Conservation (phyloP, 2,888 invertebrate genomes). For the Orthonevra nobilis region DNA sequence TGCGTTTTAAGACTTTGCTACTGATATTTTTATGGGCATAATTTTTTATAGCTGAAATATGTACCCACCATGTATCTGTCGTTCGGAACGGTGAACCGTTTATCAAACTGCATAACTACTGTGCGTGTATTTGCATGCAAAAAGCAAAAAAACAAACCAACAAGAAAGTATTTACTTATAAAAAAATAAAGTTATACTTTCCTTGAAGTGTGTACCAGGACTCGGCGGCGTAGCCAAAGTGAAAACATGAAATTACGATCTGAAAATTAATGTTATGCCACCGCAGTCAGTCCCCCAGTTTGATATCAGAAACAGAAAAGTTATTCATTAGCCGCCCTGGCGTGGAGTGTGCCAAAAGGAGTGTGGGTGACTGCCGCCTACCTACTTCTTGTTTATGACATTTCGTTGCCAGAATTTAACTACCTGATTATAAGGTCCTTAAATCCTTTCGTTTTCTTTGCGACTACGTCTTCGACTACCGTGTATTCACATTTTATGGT, state of each 20-base stretch:
- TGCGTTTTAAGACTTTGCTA: too few relatives aligned
- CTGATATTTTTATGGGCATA: slow-evolving; percentile 36
- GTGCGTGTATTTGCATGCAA: slow-evolving; percentile 58
- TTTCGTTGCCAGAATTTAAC: slow-evolving; percentile 67
- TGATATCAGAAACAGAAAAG: slow-evolving; percentile 39
- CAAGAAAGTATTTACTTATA: too few relatives aligned
- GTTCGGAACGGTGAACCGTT: slow-evolving; percentile 14
- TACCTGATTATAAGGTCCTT: slow-evolving; percentile 70
- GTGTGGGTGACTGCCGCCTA: background rate
- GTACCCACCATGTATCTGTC: slow-evolving; percentile 48
- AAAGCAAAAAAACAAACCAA: slow-evolving; percentile 9
- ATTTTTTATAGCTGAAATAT: slow-evolving; percentile 60
- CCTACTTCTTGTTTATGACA: slow-evolving; percentile 65
- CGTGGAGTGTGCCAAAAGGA: slow-evolving; percentile 1
- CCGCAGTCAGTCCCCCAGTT: slow-evolving; percentile 17
- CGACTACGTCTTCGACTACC: background rate
- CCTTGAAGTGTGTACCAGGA: slow-evolving; percentile 65
- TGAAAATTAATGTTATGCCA: slow-evolving; percentile 70
- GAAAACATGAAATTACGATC: slow-evolving; percentile 68
- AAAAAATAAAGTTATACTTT: slow-evolving; percentile 17
- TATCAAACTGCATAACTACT: slow-evolving; percentile 61
- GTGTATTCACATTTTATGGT: slow-evolving; percentile 54
- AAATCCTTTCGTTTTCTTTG: slow-evolving; percentile 64
- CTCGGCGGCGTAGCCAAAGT: slow-evolving; percentile 48
- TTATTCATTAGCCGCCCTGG: slow-evolving; percentile 59